phyloP scores from a whole-genome alignment of 2,888 invertebrate species.

The Trypoxylon attenuatum region DNA sequence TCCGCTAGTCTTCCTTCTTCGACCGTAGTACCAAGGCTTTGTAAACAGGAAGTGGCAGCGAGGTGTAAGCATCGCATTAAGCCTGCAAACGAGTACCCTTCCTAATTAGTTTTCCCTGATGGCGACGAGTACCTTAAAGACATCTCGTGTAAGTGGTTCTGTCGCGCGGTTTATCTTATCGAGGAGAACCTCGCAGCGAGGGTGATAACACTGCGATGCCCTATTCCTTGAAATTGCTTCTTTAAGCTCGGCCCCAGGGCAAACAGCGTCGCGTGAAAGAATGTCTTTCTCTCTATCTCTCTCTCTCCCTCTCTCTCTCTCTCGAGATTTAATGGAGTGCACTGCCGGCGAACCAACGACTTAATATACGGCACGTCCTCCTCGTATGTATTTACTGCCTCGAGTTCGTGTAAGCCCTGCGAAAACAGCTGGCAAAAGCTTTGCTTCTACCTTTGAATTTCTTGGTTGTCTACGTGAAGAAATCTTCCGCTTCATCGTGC shows the following conservation, averaged over 20 bases:
- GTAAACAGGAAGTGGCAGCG: constrained; percentile 35
- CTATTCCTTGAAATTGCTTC: constrained; percentile 60
- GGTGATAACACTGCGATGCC: constrained; percentile 44
- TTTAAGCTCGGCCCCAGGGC: constrained; percentile 25
- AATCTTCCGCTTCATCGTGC: too few species aligned
- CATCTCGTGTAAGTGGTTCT: constrained; percentile 30
- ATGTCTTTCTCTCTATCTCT: too few species aligned
- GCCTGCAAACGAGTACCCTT: constrained; percentile 31
- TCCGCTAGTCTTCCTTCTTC: not conserved
- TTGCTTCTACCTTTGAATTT: too few species aligned
- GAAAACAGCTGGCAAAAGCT: not conserved
- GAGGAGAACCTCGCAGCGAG: constrained; percentile 15
- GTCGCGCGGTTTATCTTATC: constrained; percentile 58
- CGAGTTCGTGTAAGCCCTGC: not conserved
- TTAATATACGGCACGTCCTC: constrained; percentile 1
- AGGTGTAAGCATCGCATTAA: constrained; percentile 21
- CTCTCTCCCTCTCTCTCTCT: too few species aligned
- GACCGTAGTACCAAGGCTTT: constrained; percentile 1
- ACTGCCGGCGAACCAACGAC: not conserved
- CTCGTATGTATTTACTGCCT: not conserved
- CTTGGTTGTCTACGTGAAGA: too few species aligned
- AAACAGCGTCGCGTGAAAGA: constrained; percentile 6
- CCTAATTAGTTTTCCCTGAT: constrained; percentile 36
- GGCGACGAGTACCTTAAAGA: constrained; percentile 8
- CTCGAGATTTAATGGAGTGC: constrained; percentile 17